Base-by-base conservation (phyloP, 37 sponge, comb jelly and placozoan species). In the Beroe ovata region DNA sequence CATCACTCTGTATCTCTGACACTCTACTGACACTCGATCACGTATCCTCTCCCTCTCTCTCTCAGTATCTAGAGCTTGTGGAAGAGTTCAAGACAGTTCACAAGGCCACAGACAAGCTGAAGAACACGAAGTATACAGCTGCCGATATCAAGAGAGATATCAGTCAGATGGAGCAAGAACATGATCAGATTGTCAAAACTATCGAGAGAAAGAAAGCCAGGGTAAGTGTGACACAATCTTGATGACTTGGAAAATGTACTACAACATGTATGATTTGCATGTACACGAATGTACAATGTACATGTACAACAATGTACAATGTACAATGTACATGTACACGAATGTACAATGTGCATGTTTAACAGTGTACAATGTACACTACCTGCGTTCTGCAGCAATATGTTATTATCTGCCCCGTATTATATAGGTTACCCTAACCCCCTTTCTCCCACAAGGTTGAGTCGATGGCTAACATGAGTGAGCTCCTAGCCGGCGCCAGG, bases 161-260 rank as follows among this genome's bases (percentile, higher is more conserved):
- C 34, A 71, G 88, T n/a, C 88, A 92, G 60, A 99, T 99, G 99
- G 96, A 99, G 60, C 96, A 99, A 63, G 99, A 99, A 91, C 92
- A 93, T 38, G 93, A 93, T 18, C 96, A 96, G 64, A 60, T 99
- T 18, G 40, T 60, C 34, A 93, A 93, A 37, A 88, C 81, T 90
- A 54, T 64, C 28, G 84, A 77, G 84, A 38, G 84, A 42, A 77
- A 77, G 58, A 77, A 77, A 23, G 58, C 47, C 22, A 38, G 84
- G 84, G 84, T 77, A 22, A 16, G 63, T 62, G 28, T 26, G 18
- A 18, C 11, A 19, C 59, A 58, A 18, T 19, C 16, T 58, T 11
- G 16, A 58, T 58, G 59, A 19, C 59, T 58, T 58, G 59, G 11
- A 58, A 58, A 11, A 58, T 58, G 59, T 58, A 11, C 18, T 18